Evolutionary conservation across 2,888 invertebrate genomes (phyloP).

Genomic region (Tyria jacobaeae): DNA sequence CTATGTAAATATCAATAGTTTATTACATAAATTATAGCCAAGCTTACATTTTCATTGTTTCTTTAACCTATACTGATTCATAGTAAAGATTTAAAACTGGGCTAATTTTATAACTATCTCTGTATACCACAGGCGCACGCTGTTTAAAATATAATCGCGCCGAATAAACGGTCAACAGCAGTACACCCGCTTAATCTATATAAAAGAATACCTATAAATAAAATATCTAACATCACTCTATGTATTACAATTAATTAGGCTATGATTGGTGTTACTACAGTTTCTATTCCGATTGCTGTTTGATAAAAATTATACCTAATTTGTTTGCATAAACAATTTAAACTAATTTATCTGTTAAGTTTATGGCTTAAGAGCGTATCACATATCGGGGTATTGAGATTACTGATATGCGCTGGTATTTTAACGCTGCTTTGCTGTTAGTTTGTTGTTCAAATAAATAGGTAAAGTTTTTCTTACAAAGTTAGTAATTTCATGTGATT

Average conservation of each 20-base stretch:
- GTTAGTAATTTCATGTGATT: too few relatives aligned
- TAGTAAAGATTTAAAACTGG: constrained; percentile 77
- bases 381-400: constrained; percentile 45
- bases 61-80: constrained; percentile 77
- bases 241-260: constrained; percentile 80
- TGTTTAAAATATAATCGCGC: constrained; percentile 49
- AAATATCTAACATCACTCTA: constrained; percentile 83
- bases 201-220: constrained; percentile 78
- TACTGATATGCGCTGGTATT: constrained; percentile 39
- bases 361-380: constrained; percentile 69
- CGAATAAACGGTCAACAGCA: constrained; percentile 31
- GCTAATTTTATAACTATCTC: constrained; percentile 68
- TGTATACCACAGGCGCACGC: constrained; percentile 65
- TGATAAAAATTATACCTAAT: constrained; percentile 53
- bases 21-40: constrained; percentile 86
- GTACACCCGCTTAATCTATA: constrained; percentile 64
- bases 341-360: constrained; percentile 56
- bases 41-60: constrained; percentile 81
- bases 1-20: constrained; percentile 81
- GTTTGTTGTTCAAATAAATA: too few relatives aligned
- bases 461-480: too few relatives aligned
- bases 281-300: constrained; percentile 67
- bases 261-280: constrained; percentile 85
- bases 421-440: too few relatives aligned
- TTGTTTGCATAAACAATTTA: constrained; percentile 67